Conservation (phyloP, 2,113 vertebrate species). For the Saiga tatarica region DNA sequence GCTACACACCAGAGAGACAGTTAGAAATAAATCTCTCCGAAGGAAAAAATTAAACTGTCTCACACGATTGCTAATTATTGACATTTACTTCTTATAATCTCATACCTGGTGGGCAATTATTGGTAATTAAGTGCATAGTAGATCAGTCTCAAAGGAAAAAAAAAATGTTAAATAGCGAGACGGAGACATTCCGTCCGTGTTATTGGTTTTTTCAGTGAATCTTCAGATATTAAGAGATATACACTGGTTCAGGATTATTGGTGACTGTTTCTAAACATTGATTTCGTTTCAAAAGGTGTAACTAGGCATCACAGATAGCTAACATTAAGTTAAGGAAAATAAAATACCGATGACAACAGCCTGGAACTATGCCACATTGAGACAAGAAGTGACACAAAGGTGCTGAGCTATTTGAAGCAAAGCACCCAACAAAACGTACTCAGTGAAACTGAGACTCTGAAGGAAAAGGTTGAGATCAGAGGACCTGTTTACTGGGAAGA, state of each 20-base stretch:
- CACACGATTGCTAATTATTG: conserved; percentile 49
- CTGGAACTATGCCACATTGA: background rate
- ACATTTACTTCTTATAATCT: conserved; percentile 47
- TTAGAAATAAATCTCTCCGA: conserved; percentile 53
- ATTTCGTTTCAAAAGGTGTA: background rate
- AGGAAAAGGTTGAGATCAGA: accelerated
- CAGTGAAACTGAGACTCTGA: background rate
- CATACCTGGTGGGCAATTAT: conserved; percentile 46
- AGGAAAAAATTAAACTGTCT: conserved; percentile 37
- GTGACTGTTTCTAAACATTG: background rate
- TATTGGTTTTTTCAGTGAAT: background rate
- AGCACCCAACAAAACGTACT: background rate
- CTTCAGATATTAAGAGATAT: background rate
- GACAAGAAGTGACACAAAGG: background rate
- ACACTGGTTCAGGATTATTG: background rate
- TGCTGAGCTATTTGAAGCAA: background rate
- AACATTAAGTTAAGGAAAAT: background rate
- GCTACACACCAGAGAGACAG: background rate
- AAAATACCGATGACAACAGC: background rate
- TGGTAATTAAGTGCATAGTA: conserved; percentile 30
- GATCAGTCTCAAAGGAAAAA: conserved; percentile 43
- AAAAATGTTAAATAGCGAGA: background rate
- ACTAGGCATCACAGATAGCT: background rate
- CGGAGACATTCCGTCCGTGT: accelerated
- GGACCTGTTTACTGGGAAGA: background rate